Base-by-base conservation (phyloP, 1,140 invertebrate species). In the Papilio xuthus region DNA sequence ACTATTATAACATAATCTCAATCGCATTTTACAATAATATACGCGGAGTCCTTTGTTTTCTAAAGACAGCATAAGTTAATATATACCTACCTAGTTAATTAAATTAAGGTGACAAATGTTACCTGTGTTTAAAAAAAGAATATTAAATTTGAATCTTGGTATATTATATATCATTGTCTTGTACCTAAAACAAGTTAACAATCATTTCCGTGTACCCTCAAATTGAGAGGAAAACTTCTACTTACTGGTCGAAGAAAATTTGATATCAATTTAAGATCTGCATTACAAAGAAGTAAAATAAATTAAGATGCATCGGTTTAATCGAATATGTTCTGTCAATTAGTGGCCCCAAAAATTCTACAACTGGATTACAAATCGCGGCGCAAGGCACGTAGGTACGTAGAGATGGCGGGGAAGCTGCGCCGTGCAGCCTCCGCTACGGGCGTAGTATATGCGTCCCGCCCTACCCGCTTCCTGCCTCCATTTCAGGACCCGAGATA, bases 381-480 rank as follows among this genome's bases (percentile, higher is more conserved):
- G 76, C 79, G 77, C 78, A 50, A n/a, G 18, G 50, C 18, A 53
- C 50, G 18, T 53, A 53, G n/a, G 50, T 73, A 80, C 53, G 82
- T 81, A 82, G 77, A 85, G 80, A 86, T 87, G 83, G 84, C 85
- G 83, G 85, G 89, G 92, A 93, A 92, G 92, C 92, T 92, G 92
- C 90, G 92, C 91, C 90, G 84, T 82, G 88, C 86, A 89, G 88
- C 90, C 90, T 90, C 88, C 86, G 81, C 80, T 80, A 79, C 88
- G 88, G 86, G 88, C 90, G 90, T 90, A 89, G 86, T 88, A 88
- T 86, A 82, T 79, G 89, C 87, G 87, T 85, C 86, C 85, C 91
- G 82, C 86, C 88, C 87, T 88, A 88, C 83, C 76, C 84, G 78
- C 85, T 86, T 85, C 84, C 85, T 85, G 82, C 84, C 87, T 86